These are phyloP conservation scores for Myotis lucifugus DNA, from an alignment of 2,113 vertebrate species.

Conservation along the genomic window DNA sequence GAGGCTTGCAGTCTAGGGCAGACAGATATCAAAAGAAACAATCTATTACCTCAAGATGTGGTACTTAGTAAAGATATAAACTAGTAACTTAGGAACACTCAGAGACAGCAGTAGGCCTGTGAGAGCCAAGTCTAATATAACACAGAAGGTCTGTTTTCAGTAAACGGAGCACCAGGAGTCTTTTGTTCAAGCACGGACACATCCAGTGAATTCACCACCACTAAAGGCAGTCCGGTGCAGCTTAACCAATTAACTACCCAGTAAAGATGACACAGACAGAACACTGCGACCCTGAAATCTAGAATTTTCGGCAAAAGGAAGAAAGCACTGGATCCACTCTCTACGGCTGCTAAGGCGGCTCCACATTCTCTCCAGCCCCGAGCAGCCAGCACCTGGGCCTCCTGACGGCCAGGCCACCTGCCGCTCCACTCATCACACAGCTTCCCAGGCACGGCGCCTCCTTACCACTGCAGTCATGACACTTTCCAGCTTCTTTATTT, in stretches of 20 bases:
- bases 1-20: background rate
- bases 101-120: background rate
- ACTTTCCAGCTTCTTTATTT: conserved; percentile 80
- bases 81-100: background rate
- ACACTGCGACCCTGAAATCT: background rate
- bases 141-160: background rate
- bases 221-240: background rate
- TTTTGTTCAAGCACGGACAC: background rate
- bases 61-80: background rate
- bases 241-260: background rate
- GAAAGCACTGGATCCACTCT: background rate
- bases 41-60: background rate
- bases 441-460: background rate
- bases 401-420: background rate
- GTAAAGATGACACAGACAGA: background rate
- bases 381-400: background rate
- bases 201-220: background rate
- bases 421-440: background rate
- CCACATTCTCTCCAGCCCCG: background rate
- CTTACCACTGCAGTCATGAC: conserved; percentile 83
- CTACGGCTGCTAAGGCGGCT: background rate
- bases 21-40: background rate
- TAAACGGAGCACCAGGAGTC: background rate
- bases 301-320: background rate
- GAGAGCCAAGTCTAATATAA: background rate